Conservation (phyloP, 2,113 vertebrate genomes). For the Bubo blakistoni region DNA sequence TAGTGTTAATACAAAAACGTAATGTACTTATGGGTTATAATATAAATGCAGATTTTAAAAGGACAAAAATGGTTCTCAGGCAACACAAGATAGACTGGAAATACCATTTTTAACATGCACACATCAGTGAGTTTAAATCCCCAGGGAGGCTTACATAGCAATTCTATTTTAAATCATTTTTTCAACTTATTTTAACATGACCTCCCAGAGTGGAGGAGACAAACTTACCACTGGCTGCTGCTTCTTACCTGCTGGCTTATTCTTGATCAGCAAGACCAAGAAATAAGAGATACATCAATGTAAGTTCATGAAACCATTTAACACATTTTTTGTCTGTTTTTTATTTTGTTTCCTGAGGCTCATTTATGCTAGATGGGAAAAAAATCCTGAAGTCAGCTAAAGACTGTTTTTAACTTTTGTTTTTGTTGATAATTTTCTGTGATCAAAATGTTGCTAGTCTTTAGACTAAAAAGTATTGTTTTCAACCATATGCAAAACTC, state of each 20-base stretch:
- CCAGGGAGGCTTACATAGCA: conserved; percentile 21
- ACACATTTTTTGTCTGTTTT: background rate
- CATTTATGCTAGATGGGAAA: background rate
- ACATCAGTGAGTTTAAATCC: conserved; percentile 29
- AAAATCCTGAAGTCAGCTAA: background rate
- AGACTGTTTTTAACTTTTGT: background rate
- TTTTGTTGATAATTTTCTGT: background rate
- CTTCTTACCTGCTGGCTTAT: background rate
- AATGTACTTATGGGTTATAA: conserved; percentile 64
- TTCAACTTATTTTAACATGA: conserved; percentile 42
- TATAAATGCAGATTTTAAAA: conserved; percentile 67
- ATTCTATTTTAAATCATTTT: conserved; percentile 57
- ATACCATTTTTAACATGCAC: conserved; percentile 31
- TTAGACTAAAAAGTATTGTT: conserved; percentile 31
- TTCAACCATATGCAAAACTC: conserved; percentile 55
- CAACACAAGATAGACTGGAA: conserved; percentile 51
- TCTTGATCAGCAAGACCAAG: conserved; percentile 36
- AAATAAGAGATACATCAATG: conserved; percentile 25
- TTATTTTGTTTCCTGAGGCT: conserved; percentile 22
- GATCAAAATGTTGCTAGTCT: background rate
- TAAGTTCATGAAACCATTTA: conserved; percentile 31
- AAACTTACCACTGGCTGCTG: conserved; percentile 11
- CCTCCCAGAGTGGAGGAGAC: background rate
- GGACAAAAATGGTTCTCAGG: conserved; percentile 71
- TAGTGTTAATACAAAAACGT: conserved; percentile 67